These are phyloP conservation scores for Nephrotoma appendiculata DNA, from an alignment of 2,888 invertebrate genomes.

Conservation along the genomic window DNA sequence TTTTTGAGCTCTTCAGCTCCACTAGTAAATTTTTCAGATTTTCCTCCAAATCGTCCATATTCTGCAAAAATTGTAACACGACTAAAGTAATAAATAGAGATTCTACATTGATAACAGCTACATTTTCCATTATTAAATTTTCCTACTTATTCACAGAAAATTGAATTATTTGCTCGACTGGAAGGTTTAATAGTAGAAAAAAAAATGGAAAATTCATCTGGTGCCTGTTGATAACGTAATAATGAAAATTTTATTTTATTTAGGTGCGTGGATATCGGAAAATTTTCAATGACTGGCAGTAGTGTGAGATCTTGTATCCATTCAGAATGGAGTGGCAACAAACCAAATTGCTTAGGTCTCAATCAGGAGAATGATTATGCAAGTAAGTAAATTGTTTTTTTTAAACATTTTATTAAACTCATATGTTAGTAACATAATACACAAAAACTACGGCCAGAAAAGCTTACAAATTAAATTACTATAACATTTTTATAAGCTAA, in stretches of 20 bases:
- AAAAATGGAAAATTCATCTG: background rate
- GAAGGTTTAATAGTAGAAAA: background rate
- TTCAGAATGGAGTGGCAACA: constrained; percentile 67
- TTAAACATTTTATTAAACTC: background rate
- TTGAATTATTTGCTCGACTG: background rate
- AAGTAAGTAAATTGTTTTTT: constrained; percentile 37
- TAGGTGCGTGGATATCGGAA: constrained; percentile 75
- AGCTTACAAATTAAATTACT: too few species aligned
- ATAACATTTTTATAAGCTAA: too few species aligned
- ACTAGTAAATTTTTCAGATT: background rate
- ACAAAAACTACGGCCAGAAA: too few species aligned
- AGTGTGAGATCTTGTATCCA: constrained; percentile 56
- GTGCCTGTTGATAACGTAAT: background rate
- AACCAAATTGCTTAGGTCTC: constrained; percentile 63
- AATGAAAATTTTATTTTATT: constrained; percentile 7
- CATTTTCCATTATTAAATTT: background rate
- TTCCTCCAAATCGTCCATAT: background rate
- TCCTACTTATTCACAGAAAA: background rate
- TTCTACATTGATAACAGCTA: background rate
- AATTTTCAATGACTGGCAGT: constrained; percentile 67
- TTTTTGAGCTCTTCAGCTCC: background rate
- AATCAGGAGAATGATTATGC: constrained; percentile 80
- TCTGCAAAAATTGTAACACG: background rate
- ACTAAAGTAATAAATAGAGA: background rate
- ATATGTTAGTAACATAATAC: too few species aligned